Evolutionary conservation across 1,140 invertebrate species (phyloP).

Genomic region (Orchestia grillus): DNA sequence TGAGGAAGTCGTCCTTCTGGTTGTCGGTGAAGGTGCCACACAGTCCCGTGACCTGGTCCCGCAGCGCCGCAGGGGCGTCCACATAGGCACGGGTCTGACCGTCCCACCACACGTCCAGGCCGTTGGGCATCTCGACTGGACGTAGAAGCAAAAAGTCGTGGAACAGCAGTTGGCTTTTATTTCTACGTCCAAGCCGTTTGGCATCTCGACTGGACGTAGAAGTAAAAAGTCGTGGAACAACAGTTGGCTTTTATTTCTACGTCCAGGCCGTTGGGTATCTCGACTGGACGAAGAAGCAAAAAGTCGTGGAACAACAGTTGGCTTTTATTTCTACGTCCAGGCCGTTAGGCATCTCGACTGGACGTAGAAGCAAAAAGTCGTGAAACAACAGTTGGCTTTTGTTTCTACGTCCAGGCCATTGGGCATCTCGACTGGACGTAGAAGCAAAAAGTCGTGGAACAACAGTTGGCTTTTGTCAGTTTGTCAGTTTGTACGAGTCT

Average conservation of each 20-base stretch:
- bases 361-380: neutral
- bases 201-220: slow-evolving; percentile 71
- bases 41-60: slow-evolving; percentile 79
- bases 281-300: slow-evolving; percentile 57
- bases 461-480: no score
- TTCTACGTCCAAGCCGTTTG: slow-evolving; percentile 83
- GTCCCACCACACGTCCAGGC: slow-evolving; percentile 87
- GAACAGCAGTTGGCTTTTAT: no score
- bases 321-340: no score
- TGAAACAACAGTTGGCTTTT: no score
- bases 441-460: no score
- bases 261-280: slow-evolving; percentile 80
- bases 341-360: slow-evolving; percentile 77
- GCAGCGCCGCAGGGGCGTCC: slow-evolving; percentile 81
- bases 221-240: neutral
- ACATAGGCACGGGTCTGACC: slow-evolving; percentile 84
- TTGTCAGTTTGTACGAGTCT: no score
- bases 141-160: neutral
- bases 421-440: no score
- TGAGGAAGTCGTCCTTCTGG: slow-evolving; percentile 90
- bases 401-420: no score
- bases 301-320: neutral
- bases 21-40: slow-evolving; percentile 91
- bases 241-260: no score
- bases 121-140: slow-evolving; percentile 76